Evolutionary conservation across 2,113 vertebrate genomes (phyloP), one percentile per base, ranked within the genome.

Genomic region (Callipepla californica): DNA sequence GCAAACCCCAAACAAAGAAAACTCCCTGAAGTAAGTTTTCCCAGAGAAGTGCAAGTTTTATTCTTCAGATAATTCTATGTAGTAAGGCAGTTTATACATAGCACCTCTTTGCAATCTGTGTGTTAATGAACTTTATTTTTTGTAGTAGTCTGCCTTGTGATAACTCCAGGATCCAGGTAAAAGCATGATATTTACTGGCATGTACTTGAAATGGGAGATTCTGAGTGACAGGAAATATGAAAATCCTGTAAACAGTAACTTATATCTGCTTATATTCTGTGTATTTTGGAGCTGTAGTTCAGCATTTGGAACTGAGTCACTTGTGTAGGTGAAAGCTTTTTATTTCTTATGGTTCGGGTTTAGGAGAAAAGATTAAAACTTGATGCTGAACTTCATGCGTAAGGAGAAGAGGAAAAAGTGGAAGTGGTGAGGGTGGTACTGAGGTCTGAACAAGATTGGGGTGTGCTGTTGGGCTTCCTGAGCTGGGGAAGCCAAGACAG

Each of bases 391-490:
- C 40, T 83, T 92, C 40, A n/a, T 87, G 10, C 67, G 57, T 68
- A 91, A 93, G 91, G 72, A 92, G 59, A 94, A 80, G 68, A 94
- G 76, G 76, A 65, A 90, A 90, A 96, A 95, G 82, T 84, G 80
- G 93, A 96, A 95, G 82, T 40, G 26, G 42, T 57, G 40, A 48
- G 36, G 73, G 53, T 16, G 25, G 61, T 76, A 81, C 83, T 85
- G 73, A 63, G 61, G 18, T 36, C 13, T 18, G 70, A 83, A 77
- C 20, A 61, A 90, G 85, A 78, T 78, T 87, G 83, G 93, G 93
- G 94, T 90, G 93, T 88, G 91, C 91, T 91, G 10, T 85, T 72
- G 83, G 51, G 0, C 53, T 96, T 96, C 93, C 95, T 94, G 91
- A 84, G 21, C 65, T 90, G 57, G 65, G 38, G 80, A 65, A 83